Conservation (phyloP, 1,140 invertebrate genomes). For the Drosophila pseudoananassae region DNA sequence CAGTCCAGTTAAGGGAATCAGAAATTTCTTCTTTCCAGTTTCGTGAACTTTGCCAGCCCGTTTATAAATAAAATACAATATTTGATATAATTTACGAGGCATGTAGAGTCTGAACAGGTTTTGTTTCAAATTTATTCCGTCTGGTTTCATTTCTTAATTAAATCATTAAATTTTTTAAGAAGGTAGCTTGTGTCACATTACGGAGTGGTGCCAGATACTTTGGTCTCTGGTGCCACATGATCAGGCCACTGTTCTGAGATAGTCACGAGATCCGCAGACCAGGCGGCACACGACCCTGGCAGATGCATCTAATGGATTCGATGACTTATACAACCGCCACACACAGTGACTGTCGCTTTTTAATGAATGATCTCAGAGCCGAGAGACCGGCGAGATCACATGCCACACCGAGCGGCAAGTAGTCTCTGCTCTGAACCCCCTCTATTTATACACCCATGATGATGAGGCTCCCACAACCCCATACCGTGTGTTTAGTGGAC, state of each 20-base stretch:
- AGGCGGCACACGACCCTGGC: slow-evolving; percentile 22
- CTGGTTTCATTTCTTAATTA: slow-evolving; percentile 53
- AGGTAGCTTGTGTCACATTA: slow-evolving; percentile 2
- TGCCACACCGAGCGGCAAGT: not conserved
- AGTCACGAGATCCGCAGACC: slow-evolving; percentile 27
- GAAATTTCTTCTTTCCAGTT: slow-evolving; percentile 74
- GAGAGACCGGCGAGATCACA: slow-evolving; percentile 5
- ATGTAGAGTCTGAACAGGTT: slow-evolving; percentile 55
- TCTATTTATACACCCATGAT: slow-evolving; percentile 14
- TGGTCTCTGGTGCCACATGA: slow-evolving; percentile 15
- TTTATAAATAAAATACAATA: slow-evolving; percentile 27
- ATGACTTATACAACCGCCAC: slow-evolving; percentile 19
- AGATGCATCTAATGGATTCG: slow-evolving; percentile 38
- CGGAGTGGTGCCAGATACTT: slow-evolving; percentile 17
- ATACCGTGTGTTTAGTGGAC: slow-evolving; percentile 28
- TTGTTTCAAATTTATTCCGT: slow-evolving; percentile 35
- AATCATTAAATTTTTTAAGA: slow-evolving; percentile 29
- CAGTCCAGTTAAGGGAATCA: slow-evolving; percentile 46
- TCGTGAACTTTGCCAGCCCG: slow-evolving; percentile 67
- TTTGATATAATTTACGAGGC: slow-evolving; percentile 55
- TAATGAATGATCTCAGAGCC: slow-evolving; percentile 29
- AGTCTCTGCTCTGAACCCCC: not conserved
- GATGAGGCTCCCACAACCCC: slow-evolving; percentile 11
- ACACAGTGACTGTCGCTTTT: slow-evolving; percentile 17
- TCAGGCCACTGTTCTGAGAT: slow-evolving; percentile 23